phyloP scores from a whole-genome alignment of 1,140 invertebrate species.

The Anastrepha obliqua region DNA sequence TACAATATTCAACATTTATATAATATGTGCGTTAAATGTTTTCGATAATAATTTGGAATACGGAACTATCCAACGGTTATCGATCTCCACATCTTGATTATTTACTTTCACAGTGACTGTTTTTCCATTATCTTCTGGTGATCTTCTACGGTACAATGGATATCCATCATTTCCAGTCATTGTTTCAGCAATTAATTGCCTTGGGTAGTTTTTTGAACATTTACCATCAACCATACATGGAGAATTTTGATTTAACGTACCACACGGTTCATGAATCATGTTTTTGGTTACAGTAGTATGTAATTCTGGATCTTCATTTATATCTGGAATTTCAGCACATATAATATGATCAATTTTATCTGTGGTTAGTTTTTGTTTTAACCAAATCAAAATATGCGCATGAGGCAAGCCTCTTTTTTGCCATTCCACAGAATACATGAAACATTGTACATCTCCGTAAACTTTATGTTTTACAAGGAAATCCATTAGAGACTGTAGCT shows the following conservation, averaged over 20 bases:
- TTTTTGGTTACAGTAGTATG: conserved; percentile 73
- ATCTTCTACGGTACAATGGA: conserved; percentile 66
- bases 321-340: conserved; percentile 77
- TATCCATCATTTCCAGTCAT: conserved; percentile 73
- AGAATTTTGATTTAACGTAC: conserved; percentile 70
- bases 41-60: conserved; percentile 62
- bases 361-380: too few species aligned
- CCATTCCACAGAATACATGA: too few species aligned
- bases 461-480: too few species aligned
- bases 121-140: conserved; percentile 67
- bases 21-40: conserved; percentile 65
- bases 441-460: too few species aligned
- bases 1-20: conserved; percentile 71
- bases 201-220: conserved; percentile 65
- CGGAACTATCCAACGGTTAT: conserved; percentile 68
- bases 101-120: conserved; percentile 59
- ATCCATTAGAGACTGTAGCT: too few species aligned
- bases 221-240: conserved; percentile 59
- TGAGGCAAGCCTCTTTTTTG: too few species aligned
- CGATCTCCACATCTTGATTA: conserved; percentile 57
- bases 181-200: conserved; percentile 61
- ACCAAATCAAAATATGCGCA: too few species aligned
- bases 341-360: too few species aligned
- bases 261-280: conserved; percentile 78
- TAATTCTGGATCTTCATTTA: conserved; percentile 70